These are phyloP conservation scores for Morone chrysops DNA, from an alignment of 2,113 vertebrate genomes.

Conservation along the genomic window DNA sequence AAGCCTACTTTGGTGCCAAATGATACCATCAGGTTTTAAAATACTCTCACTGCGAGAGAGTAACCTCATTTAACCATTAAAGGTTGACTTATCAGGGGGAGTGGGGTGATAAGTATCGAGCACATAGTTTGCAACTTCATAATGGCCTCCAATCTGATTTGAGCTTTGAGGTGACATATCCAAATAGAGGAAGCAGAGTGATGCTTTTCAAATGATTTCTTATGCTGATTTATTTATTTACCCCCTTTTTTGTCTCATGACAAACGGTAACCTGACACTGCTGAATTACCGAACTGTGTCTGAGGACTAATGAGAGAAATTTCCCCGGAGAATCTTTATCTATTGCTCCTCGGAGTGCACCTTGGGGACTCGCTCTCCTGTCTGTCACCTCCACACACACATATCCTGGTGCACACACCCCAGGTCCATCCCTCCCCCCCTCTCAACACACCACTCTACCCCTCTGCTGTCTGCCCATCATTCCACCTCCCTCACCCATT, in stretches of 20 bases:
- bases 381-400: conserved; percentile 90
- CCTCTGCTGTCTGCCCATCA: conserved; percentile 89
- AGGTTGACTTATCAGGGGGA: conserved; percentile 67
- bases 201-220: conserved; percentile 77
- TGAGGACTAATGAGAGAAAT: conserved; percentile 98
- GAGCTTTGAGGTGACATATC: conserved; percentile 81
- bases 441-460: conserved; percentile 46
- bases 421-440: conserved; percentile 58
- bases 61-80: conserved; percentile 75
- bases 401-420: conserved; percentile 23
- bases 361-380: conserved; percentile 90
- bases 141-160: conserved; percentile 57
- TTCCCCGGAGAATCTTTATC: conserved; percentile 96
- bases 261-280: conserved; percentile 93
- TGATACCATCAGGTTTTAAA: conserved; percentile 58
- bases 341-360: conserved; percentile 93
- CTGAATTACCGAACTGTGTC: conserved; percentile 97
- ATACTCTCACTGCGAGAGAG: conserved; percentile 34
- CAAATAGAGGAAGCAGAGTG: conserved; percentile 85
- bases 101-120: conserved; percentile 58
- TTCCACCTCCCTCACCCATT: conserved; percentile 88
- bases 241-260: conserved; percentile 85
- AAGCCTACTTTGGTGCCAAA: conserved; percentile 39
- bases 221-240: conserved; percentile 42
- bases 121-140: conserved; percentile 67